A percentile compares a stretch with the other conserved stretches of the same genome.
phyloP scores from a whole-genome alignment of 2,797 vertebrate genomes.

The Alca torda region DNA sequence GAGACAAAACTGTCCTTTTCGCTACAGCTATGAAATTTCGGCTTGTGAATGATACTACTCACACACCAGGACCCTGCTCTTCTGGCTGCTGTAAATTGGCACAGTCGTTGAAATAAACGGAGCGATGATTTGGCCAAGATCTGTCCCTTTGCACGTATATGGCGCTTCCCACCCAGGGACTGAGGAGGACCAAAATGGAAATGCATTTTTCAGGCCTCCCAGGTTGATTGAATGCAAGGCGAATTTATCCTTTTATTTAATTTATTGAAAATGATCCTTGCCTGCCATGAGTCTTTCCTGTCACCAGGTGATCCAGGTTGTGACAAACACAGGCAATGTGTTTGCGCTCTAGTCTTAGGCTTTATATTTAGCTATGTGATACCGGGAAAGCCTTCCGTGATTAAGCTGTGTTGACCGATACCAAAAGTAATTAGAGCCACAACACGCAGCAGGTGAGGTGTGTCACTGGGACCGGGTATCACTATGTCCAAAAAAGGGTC shows the following conservation, averaged over 20 bases:
- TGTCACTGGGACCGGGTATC: not conserved
- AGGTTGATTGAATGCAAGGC: fast-evolving
- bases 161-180: not conserved
- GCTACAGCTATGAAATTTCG: not conserved
- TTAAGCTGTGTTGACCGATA: slow-evolving; percentile 51
- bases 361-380: slow-evolving; percentile 37
- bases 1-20: not conserved
- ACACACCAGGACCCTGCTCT: fast-evolving
- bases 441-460: not conserved
- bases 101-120: not conserved
- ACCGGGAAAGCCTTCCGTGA: not conserved
- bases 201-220: not conserved
- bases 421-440: not conserved
- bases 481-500: not conserved
- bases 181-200: fast-evolving
- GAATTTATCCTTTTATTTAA: not conserved
- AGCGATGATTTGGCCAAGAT: not conserved
- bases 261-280: not conserved
- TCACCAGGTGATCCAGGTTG: not conserved
- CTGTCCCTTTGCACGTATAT: not conserved
- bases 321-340: slow-evolving; percentile 28
- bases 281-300: not conserved
- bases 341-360: not conserved
- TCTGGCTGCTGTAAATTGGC: not conserved
- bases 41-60: not conserved